Evolutionary conservation across 2,888 invertebrate genomes (phyloP), one percentile per base, ranked within the genome.

Genomic region (Poecilobothrus nobilitatus): DNA sequence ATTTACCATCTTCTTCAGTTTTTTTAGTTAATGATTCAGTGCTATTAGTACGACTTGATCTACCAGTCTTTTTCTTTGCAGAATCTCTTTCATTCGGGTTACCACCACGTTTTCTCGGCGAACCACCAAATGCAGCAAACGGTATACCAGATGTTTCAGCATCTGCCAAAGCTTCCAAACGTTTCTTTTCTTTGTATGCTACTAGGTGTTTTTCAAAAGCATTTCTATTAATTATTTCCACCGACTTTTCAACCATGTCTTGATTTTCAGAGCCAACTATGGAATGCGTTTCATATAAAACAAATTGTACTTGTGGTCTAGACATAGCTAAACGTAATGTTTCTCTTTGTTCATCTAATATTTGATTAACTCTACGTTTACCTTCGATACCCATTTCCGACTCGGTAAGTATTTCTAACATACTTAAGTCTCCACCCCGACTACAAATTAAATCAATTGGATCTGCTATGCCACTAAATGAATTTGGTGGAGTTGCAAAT

Each of bases 251-350:
- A 21, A 91, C 87, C 87, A 92, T 91, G 33, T 87, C 87, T 63
- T 85, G 84, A 73, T 93, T 93, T 79, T 93, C 93, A 0, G 88
- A 86, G 53, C 86, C 86, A 63, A 92, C 81, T 67, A 90, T 86
- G 0, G 92, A 92, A 81, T 93, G 92, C 0, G 91, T 92, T 78
- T 92, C 91, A 75, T 93, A 93, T 44, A 93, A 80, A 18, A 92
- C 86, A 71, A 92, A 84, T 77, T 93, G 93, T 33, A 92, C 89
- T 83, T 92, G 92, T 0, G 93, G 92, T 68, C 90, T 87, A 0
- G 91, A 90, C 85, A 93, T 86, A 0, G 91, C 87, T 74, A 88
- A 85, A 73, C 87, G 86, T 15, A 93, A 82, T 0, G 91, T 91
- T 74, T 86, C 86, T 76, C 89, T 85, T 78, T 93, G 92, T 76